These are phyloP conservation scores for Penaeus monodon DNA, from an alignment of 2,888 invertebrate species.

Conservation along the genomic window DNA sequence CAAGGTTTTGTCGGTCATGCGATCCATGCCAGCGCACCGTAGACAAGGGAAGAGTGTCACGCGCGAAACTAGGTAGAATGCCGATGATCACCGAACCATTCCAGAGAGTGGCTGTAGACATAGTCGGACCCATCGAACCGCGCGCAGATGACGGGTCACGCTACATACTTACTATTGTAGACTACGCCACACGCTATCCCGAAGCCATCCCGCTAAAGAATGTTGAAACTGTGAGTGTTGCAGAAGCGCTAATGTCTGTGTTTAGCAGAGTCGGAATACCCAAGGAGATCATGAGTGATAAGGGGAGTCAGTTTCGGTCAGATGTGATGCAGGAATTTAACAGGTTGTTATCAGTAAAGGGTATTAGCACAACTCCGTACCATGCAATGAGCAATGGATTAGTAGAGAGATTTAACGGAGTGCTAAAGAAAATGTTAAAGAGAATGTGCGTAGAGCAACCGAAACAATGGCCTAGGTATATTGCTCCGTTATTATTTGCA, in stretches of 20 bases:
- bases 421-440: not conserved
- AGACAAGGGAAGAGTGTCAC: not conserved
- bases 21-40: too few species aligned
- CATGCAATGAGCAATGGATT: too few species aligned
- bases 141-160: not conserved
- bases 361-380: too few species aligned
- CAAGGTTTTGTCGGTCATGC: not conserved
- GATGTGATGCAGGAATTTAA: too few species aligned
- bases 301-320: too few species aligned
- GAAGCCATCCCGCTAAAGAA: slow-evolving; percentile 12
- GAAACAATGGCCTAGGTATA: not conserved
- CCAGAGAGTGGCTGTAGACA: slow-evolving; percentile 4
- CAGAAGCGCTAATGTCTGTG: too few species aligned
- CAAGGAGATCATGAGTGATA: too few species aligned
- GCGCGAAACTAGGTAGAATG: not conserved
- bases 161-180: slow-evolving; percentile 20
- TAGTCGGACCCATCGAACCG: slow-evolving; percentile 4
- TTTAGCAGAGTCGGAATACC: too few species aligned
- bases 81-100: slow-evolving; percentile 10
- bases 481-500: not conserved
- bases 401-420: not conserved
- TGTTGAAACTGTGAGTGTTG: not conserved
- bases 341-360: too few species aligned
- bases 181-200: slow-evolving; percentile 16
- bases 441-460: slow-evolving; percentile 8